Conservation (phyloP, 2,113 vertebrate genomes). For the Sphyrna mokarran region DNA sequence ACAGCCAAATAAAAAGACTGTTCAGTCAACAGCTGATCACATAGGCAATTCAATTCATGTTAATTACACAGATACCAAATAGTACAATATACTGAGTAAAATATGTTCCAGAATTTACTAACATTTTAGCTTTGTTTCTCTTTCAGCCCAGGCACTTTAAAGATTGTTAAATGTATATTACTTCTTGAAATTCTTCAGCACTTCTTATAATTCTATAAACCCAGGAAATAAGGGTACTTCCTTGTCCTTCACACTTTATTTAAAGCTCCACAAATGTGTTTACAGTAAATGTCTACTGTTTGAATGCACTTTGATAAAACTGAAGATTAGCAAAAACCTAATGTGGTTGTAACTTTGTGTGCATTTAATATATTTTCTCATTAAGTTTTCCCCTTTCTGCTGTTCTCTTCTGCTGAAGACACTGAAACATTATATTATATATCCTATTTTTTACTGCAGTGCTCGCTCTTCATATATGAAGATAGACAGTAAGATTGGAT, state of each 20-base stretch:
- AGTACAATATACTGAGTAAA: background rate
- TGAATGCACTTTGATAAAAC: background rate
- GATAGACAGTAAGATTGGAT: background rate
- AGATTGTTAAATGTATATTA: constrained; percentile 11
- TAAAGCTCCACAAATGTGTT: background rate
- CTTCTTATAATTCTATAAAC: background rate
- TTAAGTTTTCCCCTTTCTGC: background rate
- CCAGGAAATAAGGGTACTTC: constrained; percentile 9
- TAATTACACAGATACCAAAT: background rate
- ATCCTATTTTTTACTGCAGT: background rate
- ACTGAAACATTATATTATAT: background rate
- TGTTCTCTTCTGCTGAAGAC: background rate
- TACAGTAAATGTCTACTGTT: background rate
- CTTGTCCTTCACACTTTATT: constrained; percentile 10
- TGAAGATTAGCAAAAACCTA: background rate
- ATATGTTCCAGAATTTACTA: background rate
- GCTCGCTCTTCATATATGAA: background rate
- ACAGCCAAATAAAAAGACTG: background rate
- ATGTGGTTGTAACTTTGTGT: background rate
- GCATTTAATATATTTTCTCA: background rate
- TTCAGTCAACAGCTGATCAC: constrained; percentile 5
- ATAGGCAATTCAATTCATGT: background rate
- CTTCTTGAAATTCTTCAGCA: constrained; percentile 14
- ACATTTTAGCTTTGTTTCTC: background rate
- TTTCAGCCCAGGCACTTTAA: background rate